phyloP scores from a whole-genome alignment of 2,113 vertebrate genomes.

The Willisornis vidua region DNA sequence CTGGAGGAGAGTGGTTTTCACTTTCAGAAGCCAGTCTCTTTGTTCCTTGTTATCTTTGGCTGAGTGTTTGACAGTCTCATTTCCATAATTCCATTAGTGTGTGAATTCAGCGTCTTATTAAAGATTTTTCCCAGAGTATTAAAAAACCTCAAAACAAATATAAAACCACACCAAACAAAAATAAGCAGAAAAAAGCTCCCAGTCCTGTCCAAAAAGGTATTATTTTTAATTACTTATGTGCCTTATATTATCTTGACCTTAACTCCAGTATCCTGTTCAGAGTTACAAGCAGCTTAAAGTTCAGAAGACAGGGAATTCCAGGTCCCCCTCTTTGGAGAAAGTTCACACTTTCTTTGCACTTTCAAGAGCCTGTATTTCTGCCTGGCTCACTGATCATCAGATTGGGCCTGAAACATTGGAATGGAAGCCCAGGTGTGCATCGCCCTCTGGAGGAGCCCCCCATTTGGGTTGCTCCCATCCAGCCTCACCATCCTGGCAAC shows the following conservation, averaged over 20 bases:
- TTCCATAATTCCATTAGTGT: conserved; percentile 29
- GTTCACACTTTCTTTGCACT: neutral
- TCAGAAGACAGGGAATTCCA: neutral
- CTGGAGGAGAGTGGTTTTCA: conserved; percentile 9
- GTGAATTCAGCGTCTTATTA: neutral
- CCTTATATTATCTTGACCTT: neutral
- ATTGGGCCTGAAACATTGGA: neutral
- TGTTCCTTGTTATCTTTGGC: conserved; percentile 48
- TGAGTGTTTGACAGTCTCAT: neutral
- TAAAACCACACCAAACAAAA: conserved; percentile 17
- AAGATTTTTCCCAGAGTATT: neutral
- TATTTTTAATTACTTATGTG: neutral
- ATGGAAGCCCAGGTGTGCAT: neutral
- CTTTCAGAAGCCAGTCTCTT: conserved; percentile 4
- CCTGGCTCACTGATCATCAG: neutral
- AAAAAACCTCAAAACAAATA: neutral
- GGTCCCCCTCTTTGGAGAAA: neutral
- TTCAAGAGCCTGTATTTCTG: neutral
- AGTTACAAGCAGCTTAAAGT: neutral
- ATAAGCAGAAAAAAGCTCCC: neutral
- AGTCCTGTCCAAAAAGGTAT: neutral
- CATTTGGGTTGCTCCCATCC: neutral
- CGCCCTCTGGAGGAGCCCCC: neutral
- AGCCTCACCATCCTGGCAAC: accelerated
- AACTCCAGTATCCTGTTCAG: neutral